These are phyloP conservation scores for Dromius quadrimaculatus DNA, from an alignment of 2,888 invertebrate species.

Conservation along the genomic window DNA sequence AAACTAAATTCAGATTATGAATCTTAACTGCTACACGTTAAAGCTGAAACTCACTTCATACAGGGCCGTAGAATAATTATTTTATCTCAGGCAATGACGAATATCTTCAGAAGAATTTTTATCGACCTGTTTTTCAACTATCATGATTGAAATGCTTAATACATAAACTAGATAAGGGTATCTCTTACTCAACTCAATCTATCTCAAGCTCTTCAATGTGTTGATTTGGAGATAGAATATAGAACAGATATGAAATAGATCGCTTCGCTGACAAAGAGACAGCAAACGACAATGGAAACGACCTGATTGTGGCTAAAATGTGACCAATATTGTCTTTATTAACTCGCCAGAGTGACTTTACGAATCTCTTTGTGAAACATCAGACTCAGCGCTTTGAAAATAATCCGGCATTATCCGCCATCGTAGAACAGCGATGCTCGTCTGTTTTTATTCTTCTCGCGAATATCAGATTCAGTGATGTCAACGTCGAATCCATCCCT, in stretches of 20 bases:
- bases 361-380: constrained; percentile 21
- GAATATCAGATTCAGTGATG: constrained; percentile 17
- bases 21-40: too few species aligned
- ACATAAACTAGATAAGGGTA: too few species aligned
- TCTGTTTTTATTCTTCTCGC: constrained; percentile 32
- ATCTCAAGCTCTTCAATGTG: too few species aligned
- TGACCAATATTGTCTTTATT: constrained; percentile 48
- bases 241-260: background rate
- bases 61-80: too few species aligned
- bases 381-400: constrained; percentile 37
- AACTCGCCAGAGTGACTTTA: constrained; percentile 33
- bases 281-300: background rate
- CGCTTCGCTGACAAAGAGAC: background rate
- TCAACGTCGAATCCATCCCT: constrained; percentile 17
- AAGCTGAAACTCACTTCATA: too few species aligned
- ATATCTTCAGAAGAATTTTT: background rate
- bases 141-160: too few species aligned
- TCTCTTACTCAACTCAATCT: too few species aligned
- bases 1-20: too few species aligned
- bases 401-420: constrained; percentile 6
- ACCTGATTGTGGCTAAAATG: constrained; percentile 40
- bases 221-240: too few species aligned
- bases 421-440: constrained; percentile 12
- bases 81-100: too few species aligned
- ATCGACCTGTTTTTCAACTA: too few species aligned